phyloP scores from a whole-genome alignment of 2,888 invertebrate species.

The Halictus quadricinctus region DNA sequence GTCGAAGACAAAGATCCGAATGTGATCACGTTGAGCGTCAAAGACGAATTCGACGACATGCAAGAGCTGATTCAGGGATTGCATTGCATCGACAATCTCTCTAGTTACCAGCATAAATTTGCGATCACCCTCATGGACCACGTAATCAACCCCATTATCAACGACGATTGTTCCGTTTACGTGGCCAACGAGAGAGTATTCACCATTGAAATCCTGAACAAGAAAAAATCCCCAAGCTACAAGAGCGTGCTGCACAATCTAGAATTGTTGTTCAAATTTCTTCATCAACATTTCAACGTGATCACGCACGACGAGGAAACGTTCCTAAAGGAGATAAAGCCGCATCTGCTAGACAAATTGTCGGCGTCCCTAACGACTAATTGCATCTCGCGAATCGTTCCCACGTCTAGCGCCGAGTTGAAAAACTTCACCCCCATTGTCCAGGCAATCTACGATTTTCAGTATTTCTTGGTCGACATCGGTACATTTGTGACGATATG shows the following conservation, averaged over 20 bases:
- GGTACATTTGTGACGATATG: conserved; percentile 67
- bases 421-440: conserved; percentile 87
- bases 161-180: conserved; percentile 82
- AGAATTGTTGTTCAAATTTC: conserved; percentile 84
- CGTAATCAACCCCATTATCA: conserved; percentile 85
- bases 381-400: conserved; percentile 90
- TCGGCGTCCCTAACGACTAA: conserved; percentile 87
- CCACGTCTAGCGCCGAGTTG: conserved; percentile 88
- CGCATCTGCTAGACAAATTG: conserved; percentile 84
- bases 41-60: conserved; percentile 71
- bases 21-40: conserved; percentile 60
- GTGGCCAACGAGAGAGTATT: conserved; percentile 81
- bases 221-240: conserved; percentile 82
- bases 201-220: conserved; percentile 80
- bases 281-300: conserved; percentile 85
- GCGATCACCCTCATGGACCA: conserved; percentile 85
- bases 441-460: conserved; percentile 86
- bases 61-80: conserved; percentile 82
- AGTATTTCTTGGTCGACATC: conserved; percentile 85
- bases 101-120: conserved; percentile 84
- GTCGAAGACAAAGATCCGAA: conserved; percentile 45
- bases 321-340: conserved; percentile 84
- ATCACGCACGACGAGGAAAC: conserved; percentile 81
- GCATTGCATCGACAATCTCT: conserved; percentile 81
- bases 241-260: conserved; percentile 85